A percentile compares a stretch with the other conserved stretches of the same genome.
phyloP scores from a whole-genome alignment of 2,888 invertebrate genomes.

The Tetragonisca angustula region DNA sequence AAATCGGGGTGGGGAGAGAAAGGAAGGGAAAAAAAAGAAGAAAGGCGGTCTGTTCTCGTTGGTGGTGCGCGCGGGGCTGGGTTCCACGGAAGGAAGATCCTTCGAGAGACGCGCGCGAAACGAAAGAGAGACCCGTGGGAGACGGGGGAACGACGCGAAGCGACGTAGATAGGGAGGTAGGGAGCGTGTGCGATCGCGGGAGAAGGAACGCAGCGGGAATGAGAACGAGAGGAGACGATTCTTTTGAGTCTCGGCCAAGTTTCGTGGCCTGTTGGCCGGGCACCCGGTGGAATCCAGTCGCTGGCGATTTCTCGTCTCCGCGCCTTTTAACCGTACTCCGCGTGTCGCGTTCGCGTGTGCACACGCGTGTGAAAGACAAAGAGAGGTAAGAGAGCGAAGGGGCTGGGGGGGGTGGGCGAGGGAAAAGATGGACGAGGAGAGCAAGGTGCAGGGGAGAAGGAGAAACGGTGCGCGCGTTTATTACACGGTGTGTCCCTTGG shows the following conservation, averaged over 20 bases:
- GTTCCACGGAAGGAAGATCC: constrained; percentile 22
- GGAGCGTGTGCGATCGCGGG: background rate
- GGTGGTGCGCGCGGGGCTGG: background rate
- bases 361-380: constrained; percentile 12
- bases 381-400: constrained; percentile 10
- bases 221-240: constrained; percentile 63
- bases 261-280: constrained; percentile 74
- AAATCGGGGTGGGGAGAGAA: constrained; percentile 6
- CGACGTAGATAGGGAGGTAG: background rate
- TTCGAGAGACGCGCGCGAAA: background rate
- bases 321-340: constrained; percentile 66
- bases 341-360: constrained; percentile 49
- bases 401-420: too few relatives aligned
- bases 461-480: constrained; percentile 69
- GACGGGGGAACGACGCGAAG: background rate
- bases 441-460: constrained; percentile 50
- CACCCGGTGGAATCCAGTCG: constrained; percentile 76
- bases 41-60: background rate
- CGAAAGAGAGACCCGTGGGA: background rate
- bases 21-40: constrained; percentile 6
- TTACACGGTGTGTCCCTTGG: constrained; percentile 69
- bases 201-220: constrained; percentile 8
- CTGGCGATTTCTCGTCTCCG: constrained; percentile 76
- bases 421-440: constrained; percentile 19
- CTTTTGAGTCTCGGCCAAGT: constrained; percentile 79